These are phyloP conservation scores for Heliconius hermathena DNA, from an alignment of 1,140 invertebrate genomes.

Conservation along the genomic window DNA sequence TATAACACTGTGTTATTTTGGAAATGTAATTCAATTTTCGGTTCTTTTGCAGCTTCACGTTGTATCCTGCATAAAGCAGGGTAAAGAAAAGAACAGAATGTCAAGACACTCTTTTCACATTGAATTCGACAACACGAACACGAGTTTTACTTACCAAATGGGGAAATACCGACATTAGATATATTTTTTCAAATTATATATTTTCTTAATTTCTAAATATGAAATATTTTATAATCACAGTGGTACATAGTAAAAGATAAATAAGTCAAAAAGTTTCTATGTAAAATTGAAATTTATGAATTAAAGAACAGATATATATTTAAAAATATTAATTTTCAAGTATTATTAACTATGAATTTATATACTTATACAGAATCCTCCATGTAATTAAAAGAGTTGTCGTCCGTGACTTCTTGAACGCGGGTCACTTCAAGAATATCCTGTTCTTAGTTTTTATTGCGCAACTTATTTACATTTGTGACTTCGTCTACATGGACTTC, in stretches of 20 bases:
- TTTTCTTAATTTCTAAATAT: too few relatives aligned
- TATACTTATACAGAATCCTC: background rate
- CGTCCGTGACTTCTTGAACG: slow-evolving; percentile 13
- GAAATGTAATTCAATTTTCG: background rate
- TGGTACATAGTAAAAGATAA: too few relatives aligned
- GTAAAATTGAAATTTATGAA: background rate
- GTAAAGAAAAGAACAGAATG: too few relatives aligned
- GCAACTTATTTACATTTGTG: background rate
- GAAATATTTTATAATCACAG: too few relatives aligned
- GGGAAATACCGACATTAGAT: too few relatives aligned
- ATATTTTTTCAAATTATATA: too few relatives aligned
- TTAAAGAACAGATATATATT: background rate
- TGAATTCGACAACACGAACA: too few relatives aligned
- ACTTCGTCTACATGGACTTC: background rate
- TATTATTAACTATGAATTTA: background rate
- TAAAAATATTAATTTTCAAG: background rate
- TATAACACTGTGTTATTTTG: background rate
- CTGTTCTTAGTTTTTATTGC: slow-evolving; percentile 8
- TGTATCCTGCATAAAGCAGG: too few relatives aligned
- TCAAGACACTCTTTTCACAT: too few relatives aligned
- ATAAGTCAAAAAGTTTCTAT: background rate
- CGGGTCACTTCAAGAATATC: slow-evolving; percentile 4
- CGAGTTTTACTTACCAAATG: too few relatives aligned
- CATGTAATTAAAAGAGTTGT: background rate
- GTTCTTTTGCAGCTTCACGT: background rate